These are phyloP conservation scores for Leucopternis melanops DNA, from an alignment of 2,113 vertebrate genomes.

Conservation along the genomic window DNA sequence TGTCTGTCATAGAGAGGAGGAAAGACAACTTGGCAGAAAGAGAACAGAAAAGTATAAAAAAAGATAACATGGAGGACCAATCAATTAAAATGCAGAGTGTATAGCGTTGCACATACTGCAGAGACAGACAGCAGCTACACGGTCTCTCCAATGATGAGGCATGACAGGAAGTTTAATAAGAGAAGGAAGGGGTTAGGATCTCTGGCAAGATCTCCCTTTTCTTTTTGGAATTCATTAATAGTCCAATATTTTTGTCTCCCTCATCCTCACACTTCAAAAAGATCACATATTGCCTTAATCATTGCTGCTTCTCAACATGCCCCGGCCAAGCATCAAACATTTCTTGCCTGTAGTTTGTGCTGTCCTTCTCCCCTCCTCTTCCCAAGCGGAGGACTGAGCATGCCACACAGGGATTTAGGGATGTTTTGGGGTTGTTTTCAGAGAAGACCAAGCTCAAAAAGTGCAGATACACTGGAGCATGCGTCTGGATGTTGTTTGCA, in stretches of 20 bases:
- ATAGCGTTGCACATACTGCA: background rate
- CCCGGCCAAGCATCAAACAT: background rate
- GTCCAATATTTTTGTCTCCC: background rate
- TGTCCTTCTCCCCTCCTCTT: background rate
- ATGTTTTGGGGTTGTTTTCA: background rate
- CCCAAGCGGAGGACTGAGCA: background rate
- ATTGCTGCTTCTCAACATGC: background rate
- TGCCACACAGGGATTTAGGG: background rate
- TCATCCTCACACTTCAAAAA: background rate
- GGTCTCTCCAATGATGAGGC: background rate
- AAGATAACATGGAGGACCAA: background rate
- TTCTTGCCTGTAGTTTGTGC: background rate
- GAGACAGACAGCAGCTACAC: background rate
- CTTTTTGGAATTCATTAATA: background rate
- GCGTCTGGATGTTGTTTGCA: background rate
- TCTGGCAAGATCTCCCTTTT: background rate
- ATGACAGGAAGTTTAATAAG: slow-evolving; percentile 13
- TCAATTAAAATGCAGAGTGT: background rate
- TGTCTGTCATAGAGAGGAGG: background rate
- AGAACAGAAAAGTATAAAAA: background rate
- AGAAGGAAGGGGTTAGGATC: background rate
- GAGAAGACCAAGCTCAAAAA: background rate
- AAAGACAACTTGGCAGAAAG: background rate
- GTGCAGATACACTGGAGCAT: background rate
- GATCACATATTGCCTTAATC: background rate